Base-by-base conservation (phyloP, 2,113 vertebrate genomes). In the Cnemophilus loriae region DNA sequence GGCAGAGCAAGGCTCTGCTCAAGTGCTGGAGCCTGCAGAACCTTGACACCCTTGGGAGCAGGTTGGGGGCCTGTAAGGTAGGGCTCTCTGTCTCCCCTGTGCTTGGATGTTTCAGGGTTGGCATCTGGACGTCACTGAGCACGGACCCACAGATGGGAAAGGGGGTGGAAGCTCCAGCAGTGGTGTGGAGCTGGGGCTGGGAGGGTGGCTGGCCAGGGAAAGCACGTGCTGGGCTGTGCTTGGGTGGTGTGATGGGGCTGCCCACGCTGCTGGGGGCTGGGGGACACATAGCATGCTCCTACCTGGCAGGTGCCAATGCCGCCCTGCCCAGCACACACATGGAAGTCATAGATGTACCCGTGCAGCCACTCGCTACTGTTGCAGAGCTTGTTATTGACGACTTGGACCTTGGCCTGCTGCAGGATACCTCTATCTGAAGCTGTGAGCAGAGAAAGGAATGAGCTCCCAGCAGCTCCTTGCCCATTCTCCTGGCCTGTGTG, bases 271-370 rank as follows among this genome's bases (percentile, higher is more conserved):
- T 67, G 63, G 18, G 39, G 37, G 11, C 12, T 11, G n/a, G 22
- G 67, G 37, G 35, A 44, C 8, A 21, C 8, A 10, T 2, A 32
- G 52, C 17, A 27, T 0, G 1, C 16, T 70, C 88, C 22, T 89
- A 87, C 95, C 89, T 92, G 82, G 73, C 95, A 94, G 7, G 73
- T 57, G 47, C 63, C 19, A 4, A 42, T 21, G 16, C 86, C 73
- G 0, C 81, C 68, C 24, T 71, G 42, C 2, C 89, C 78, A 7
- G 89, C 47, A 13, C 94, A 87, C 27, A 90, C 5, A 0, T 84
- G 4, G 73, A 53, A 47, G 6, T 11, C 10, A 0, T 22, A 0
- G 27, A 92, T 3, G 11, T 5, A 9, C 13, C 77, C 89, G 0
- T 3, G 0, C 1, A 92, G 28, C 77, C 77, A 90, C 0, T 3